Evolutionary conservation across 2,888 invertebrate genomes (phyloP), one percentile per base, ranked within the genome.

Genomic region (Andrena chrysosceles): DNA sequence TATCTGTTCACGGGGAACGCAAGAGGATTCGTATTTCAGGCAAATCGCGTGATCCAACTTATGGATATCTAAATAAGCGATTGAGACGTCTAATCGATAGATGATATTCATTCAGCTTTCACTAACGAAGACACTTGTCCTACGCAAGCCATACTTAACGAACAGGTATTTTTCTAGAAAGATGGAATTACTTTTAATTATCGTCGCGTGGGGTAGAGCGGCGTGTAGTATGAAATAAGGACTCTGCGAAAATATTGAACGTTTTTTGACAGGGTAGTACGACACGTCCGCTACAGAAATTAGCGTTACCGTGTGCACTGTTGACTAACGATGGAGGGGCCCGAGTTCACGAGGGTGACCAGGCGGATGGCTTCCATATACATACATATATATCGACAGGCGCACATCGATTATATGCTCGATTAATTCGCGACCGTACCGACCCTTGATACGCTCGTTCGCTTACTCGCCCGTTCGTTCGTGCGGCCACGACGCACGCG

Each of bases 341-440:
- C 85, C 79, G 83, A 86, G 89, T 87, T 89, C 91, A 90, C 89
- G 90, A 90, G 89, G 88, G 90, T 88, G 90, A 88, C 89, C 89
- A 83, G 83, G 80, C 85, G 89, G 83, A 86, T 86, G 75, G 87
- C 74, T 89, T 89, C 85, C 83, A 87, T 85, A 88, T 81, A 88
- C 77, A 84, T 82, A 86, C 84, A 92, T 91, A 86, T 80, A 88
- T 86, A 92, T 91, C 91, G 90, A 91, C 90, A 89, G 87, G 87
- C 87, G 86, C 90, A 91, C 93, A 93, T 93, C 93, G 93, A 93
- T 93, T 93, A 93, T 93, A 92, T 92, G 93, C 93, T 93, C 93
- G 93, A 93, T 93, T 93, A 93, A 93, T 93, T 93, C 91, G 92
- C 91, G 89, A 89, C 90, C 90, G 88, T 91, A 81, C 88, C 91